Evolutionary conservation across 2,888 invertebrate species (phyloP), one percentile per base, ranked within the genome.

Genomic region (Stomorhina lunata): DNA sequence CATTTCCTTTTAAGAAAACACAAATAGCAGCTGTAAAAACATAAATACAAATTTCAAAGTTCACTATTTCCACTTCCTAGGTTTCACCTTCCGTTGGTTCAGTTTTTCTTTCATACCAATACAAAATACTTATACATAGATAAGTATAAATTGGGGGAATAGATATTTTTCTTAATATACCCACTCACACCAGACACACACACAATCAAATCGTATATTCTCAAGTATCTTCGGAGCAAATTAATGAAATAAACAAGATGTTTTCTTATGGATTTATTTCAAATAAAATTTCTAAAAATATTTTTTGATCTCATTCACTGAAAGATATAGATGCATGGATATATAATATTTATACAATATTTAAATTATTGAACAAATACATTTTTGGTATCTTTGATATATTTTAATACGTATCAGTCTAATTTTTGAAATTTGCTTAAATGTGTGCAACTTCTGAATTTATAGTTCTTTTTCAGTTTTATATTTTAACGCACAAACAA

Each of bases 261-360:
- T 55, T 10, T 3, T 34, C 22, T 20, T 61, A 55, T 57, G 27
- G 32, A 66, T 66, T 22, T 76, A n/a, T 59, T 76, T 68, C 27
- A 65, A 45, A 53, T 25, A 27, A 32, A 57, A 32, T 37, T 48
- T 78, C 72, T 79, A 79, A 72, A 72, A 80, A 73, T 80, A 80
- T 53, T 66, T 65, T 15, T 73, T 80, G 59, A 80, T 68, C 72
- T 80, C 78, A 72, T 71, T 29, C 37, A 72, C 20, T 61, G 37
- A 22, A 55, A 53, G 48, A 4, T 25, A 25, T 4, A n/a, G n/a
- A 12, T 40, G n/a, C 10, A 20, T 40, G 53, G 20, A 29, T 17
- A 53, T 15, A 72, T 17, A 63, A 53, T n/a, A n/a, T n/a, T n/a
- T n/a, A n/a, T n/a, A n/a, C n/a, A n/a, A n/a, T n/a, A n/a, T n/a